A percentile compares a stretch with the other conserved stretches of the same genome.
Evolutionary conservation across 1,140 invertebrate species (phyloP).

Genomic region (Choristoneura fumiferana): DNA sequence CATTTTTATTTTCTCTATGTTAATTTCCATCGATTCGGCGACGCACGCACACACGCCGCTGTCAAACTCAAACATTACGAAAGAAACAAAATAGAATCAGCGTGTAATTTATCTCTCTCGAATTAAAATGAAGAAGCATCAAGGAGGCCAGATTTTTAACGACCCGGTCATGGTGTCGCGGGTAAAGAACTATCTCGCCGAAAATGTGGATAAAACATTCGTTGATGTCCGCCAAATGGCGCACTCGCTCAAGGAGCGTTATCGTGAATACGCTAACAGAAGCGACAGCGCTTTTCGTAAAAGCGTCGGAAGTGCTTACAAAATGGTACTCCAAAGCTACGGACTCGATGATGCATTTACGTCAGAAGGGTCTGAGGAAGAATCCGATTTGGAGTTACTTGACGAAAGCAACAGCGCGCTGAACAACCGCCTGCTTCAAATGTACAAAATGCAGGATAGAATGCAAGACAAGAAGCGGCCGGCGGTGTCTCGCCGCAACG

Average conservation of each 20-base stretch:
- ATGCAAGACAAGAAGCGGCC: constrained; percentile 63
- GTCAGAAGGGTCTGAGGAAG: constrained; percentile 80
- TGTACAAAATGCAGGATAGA: constrained; percentile 76
- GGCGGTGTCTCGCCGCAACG: constrained; percentile 48
- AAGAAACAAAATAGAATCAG: constrained; percentile 6
- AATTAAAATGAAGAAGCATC: constrained; percentile 68
- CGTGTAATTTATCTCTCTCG: neutral
- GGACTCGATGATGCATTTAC: constrained; percentile 77
- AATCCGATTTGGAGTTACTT: constrained; percentile 78
- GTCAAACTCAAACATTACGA: constrained; percentile 69
- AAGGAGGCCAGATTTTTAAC: constrained; percentile 59
- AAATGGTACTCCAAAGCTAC: constrained; percentile 79
- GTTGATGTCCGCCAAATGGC: constrained; percentile 87
- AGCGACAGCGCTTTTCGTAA: constrained; percentile 83
- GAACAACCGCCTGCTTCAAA: constrained; percentile 66
- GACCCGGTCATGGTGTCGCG: constrained; percentile 72
- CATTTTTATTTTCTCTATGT: neutral
- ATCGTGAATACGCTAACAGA: constrained; percentile 84
- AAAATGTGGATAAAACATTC: constrained; percentile 85
- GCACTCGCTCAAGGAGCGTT: constrained; percentile 83
- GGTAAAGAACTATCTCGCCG: constrained; percentile 83
- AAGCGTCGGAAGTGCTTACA: constrained; percentile 81
- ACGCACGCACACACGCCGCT: constrained; percentile 48
- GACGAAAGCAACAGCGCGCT: constrained; percentile 74
- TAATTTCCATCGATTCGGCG: constrained; percentile 46